Evolutionary conservation across 2,888 invertebrate genomes (phyloP).

Genomic region (Lamellibrachia columna): DNA sequence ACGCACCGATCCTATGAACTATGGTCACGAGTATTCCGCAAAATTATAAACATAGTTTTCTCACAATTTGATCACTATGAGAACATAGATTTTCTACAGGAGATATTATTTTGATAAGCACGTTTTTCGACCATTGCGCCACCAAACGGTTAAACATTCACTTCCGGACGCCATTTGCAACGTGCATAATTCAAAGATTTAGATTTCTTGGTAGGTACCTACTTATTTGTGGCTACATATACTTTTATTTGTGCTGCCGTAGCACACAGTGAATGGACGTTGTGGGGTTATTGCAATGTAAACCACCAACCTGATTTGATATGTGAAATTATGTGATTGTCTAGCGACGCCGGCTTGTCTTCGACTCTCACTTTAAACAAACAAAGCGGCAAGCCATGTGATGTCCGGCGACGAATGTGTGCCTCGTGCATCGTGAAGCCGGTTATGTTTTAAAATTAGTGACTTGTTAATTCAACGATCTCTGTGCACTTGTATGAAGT

Average conservation of each 20-base stretch:
- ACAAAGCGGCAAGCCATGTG: background rate
- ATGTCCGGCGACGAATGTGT: background rate
- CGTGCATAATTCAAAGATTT: constrained; percentile 16
- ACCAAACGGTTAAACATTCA: background rate
- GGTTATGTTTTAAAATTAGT: background rate
- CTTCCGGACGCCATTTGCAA: constrained; percentile 16
- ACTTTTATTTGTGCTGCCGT: background rate
- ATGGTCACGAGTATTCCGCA: too few relatives aligned
- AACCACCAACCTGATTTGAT: background rate
- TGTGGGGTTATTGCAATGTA: background rate
- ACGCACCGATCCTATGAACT: too few relatives aligned
- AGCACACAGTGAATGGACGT: background rate
- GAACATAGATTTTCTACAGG: too few relatives aligned
- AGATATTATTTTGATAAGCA: background rate
- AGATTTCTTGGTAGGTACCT: background rate
- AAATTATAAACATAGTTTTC: too few relatives aligned
- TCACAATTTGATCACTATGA: too few relatives aligned
- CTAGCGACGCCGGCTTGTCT: constrained; percentile 8
- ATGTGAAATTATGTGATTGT: background rate
- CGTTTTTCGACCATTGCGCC: background rate
- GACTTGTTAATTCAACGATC: background rate
- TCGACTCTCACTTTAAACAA: background rate
- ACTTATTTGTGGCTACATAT: background rate
- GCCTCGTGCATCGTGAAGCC: background rate
- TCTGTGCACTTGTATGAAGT: background rate